Evolutionary conservation across 2,888 invertebrate species (phyloP).

Genomic region (Lamproptera curius): DNA sequence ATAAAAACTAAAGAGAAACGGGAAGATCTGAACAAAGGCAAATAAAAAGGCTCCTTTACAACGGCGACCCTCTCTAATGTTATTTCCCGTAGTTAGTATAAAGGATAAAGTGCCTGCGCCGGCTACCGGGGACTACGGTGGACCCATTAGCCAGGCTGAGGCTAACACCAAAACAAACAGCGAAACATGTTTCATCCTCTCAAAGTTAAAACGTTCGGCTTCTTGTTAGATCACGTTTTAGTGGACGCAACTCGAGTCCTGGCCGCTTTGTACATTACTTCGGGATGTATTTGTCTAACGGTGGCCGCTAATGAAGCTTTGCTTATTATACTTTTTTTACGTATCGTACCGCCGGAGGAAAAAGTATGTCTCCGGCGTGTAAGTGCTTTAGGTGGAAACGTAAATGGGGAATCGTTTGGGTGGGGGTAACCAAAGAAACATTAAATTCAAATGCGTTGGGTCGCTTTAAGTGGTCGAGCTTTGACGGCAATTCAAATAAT

Average conservation of each 20-base stretch:
- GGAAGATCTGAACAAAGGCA: slow-evolving; percentile 15
- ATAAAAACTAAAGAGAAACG: too few relatives aligned
- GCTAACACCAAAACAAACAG: slow-evolving; percentile 22
- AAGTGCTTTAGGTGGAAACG: too few relatives aligned
- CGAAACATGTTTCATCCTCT: slow-evolving; percentile 24
- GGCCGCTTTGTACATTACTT: slow-evolving; percentile 15
- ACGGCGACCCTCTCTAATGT: slow-evolving; percentile 20
- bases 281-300: slow-evolving; percentile 16
- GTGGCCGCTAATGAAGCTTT: neutral
- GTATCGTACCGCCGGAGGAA: neutral
- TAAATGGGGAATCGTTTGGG: too few relatives aligned
- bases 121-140: slow-evolving; percentile 36
- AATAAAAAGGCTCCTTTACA: slow-evolving; percentile 24
- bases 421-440: too few relatives aligned
- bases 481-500: neutral
- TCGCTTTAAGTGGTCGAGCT: neutral
- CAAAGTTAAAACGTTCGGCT: slow-evolving; percentile 24
- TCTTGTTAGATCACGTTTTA: slow-evolving; percentile 16
- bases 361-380: too few relatives aligned
- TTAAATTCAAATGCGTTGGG: too few relatives aligned
- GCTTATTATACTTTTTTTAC: neutral
- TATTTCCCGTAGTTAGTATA: slow-evolving; percentile 42
- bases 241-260: slow-evolving; percentile 3
- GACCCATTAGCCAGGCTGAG: slow-evolving; percentile 48
- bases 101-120: slow-evolving; percentile 30